Percentiles rank a stretch among this genome's conserved stretches.
Conservation (phyloP, 2,113 vertebrate genomes). For the Otis tarda region DNA sequence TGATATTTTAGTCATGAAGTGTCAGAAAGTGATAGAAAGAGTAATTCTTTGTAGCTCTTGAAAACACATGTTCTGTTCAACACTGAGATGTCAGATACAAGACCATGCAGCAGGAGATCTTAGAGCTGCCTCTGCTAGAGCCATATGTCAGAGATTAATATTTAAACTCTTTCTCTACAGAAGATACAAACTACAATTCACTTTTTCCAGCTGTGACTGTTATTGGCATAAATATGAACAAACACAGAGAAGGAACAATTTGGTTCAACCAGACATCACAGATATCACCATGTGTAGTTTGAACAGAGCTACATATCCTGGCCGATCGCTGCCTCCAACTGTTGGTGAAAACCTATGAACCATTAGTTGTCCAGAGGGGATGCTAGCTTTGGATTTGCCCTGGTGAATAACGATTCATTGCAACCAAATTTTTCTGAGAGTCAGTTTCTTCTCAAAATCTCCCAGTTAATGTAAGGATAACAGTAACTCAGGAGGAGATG, state of each 20-base stretch:
- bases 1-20: background rate
- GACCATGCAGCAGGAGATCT: background rate
- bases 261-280: slow-evolving; percentile 32
- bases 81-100: background rate
- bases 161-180: slow-evolving; percentile 24
- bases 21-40: background rate
- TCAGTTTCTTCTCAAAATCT: slow-evolving; percentile 37
- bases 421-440: slow-evolving; percentile 21
- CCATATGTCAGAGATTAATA: slow-evolving; percentile 5
- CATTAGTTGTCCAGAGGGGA: slow-evolving; percentile 24
- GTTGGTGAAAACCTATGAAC: slow-evolving; percentile 49
- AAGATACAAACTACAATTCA: background rate
- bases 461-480: slow-evolving; percentile 32
- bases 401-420: slow-evolving; percentile 17
- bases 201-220: background rate
- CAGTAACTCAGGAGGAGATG: slow-evolving; percentile 51
- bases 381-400: slow-evolving; percentile 32
- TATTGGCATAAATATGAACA: slow-evolving; percentile 32
- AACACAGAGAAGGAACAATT: slow-evolving; percentile 39
- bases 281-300: background rate
- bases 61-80: background rate
- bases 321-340: slow-evolving; percentile 32
- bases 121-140: background rate
- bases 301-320: slow-evolving; percentile 13
- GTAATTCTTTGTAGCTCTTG: background rate